A percentile compares a stretch with the other conserved stretches of the same genome.
These are phyloP conservation scores for Dromococcyx pavoninus DNA, from an alignment of 2,797 vertebrate species.

Conservation along the genomic window DNA sequence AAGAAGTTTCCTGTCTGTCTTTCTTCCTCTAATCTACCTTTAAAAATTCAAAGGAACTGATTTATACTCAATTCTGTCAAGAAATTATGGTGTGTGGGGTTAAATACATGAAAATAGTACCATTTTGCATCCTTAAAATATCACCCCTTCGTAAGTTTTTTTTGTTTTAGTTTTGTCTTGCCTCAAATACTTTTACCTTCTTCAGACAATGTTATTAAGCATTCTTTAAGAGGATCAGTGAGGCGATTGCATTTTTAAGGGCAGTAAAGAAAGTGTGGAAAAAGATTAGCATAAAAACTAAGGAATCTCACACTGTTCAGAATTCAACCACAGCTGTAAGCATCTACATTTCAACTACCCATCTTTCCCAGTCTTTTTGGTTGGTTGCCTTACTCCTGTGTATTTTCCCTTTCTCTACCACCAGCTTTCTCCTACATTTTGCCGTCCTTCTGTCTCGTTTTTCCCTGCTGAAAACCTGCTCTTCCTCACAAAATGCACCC, in stretches of 20 bases:
- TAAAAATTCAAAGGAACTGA: not conserved
- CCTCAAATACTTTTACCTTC: not conserved
- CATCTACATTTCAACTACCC: not conserved
- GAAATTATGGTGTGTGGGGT: not conserved
- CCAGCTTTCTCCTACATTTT: not conserved
- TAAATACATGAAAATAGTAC: not conserved
- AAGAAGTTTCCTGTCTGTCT: not conserved
- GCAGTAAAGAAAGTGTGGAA: not conserved
- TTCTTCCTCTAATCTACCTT: not conserved
- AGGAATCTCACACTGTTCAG: accelerated
- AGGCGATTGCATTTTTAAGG: not conserved
- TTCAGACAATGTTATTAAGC: not conserved
- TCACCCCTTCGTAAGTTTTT: accelerated
- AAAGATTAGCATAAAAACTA: not conserved
- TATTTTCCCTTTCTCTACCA: not conserved
- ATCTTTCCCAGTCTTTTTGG: not conserved
- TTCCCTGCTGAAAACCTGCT: not conserved
- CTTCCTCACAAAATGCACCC: not conserved
- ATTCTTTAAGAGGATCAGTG: not conserved
- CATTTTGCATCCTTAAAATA: not conserved
- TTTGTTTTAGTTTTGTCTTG: not conserved
- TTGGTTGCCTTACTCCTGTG: not conserved
- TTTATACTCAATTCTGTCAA: not conserved
- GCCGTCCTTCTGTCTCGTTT: accelerated
- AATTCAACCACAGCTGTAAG: not conserved